Evolutionary conservation across 2,888 invertebrate species (phyloP).

Genomic region (Agrenia bidenticulata): DNA sequence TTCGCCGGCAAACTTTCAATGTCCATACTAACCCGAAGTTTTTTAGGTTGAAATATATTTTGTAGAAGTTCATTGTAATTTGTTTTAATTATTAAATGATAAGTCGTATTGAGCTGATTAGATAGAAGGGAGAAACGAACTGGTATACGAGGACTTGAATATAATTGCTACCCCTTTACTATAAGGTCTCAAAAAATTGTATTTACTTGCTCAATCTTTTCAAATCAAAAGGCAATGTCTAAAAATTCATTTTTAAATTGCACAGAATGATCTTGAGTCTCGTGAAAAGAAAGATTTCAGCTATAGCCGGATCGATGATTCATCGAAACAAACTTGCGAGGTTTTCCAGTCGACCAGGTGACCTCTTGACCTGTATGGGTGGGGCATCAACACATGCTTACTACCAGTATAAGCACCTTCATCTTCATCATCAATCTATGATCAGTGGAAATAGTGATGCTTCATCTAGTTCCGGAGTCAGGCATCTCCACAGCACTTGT

Average conservation of each 20-base stretch:
- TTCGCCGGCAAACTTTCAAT: no score
- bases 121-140: no score
- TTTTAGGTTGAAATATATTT: no score
- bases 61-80: no score
- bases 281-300: background rate
- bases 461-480: background rate
- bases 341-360: background rate
- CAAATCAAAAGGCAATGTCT: background rate
- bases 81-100: no score
- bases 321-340: constrained; percentile 9
- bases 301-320: background rate
- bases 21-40: no score
- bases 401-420: constrained; percentile 11
- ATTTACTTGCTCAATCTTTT: no score
- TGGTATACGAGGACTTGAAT: no score
- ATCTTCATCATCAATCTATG: background rate
- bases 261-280: constrained; percentile 1
- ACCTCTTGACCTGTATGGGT: constrained; percentile 8
- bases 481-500: constrained; percentile 2
- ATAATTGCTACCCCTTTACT: no score
- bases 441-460: no score
- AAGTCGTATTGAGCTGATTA: no score
- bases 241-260: background rate
- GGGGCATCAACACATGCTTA: constrained; percentile 3
- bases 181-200: no score